phyloP scores from a whole-genome alignment of 2,888 invertebrate species.

The Ellobium chinense region DNA sequence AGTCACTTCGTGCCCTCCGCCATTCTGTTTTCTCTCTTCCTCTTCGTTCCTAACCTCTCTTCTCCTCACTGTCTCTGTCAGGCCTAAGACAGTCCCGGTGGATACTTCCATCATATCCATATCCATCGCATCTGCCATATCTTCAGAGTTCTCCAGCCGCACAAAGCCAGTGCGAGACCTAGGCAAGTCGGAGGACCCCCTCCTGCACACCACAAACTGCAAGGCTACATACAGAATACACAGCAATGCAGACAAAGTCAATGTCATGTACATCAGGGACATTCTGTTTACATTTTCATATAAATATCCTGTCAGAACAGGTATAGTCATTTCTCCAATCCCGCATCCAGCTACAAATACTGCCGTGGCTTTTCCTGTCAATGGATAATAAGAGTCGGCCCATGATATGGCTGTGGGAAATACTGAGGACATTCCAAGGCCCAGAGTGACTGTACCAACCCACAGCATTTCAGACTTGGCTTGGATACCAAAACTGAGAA shows the following conservation, averaged over 20 bases:
- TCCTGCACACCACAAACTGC: constrained; percentile 72
- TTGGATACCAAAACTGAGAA: constrained; percentile 73
- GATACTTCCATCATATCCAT: constrained; percentile 52
- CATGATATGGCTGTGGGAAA: constrained; percentile 80
- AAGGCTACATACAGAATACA: constrained; percentile 72
- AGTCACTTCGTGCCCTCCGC: constrained; percentile 45
- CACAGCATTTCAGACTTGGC: constrained; percentile 72
- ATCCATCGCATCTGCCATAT: constrained; percentile 60
- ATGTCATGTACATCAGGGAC: constrained; percentile 77
- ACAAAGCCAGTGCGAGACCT: constrained; percentile 61
- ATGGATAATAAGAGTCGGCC: constrained; percentile 79
- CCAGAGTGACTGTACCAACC: constrained; percentile 77
- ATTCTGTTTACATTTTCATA: constrained; percentile 73
- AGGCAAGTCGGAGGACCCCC: neutral
- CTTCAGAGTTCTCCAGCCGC: constrained; percentile 58
- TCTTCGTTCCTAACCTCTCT: neutral
- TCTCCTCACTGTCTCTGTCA: constrained; percentile 24
- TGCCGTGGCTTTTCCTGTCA: constrained; percentile 79
- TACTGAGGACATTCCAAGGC: constrained; percentile 79
- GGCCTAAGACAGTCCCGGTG: neutral
- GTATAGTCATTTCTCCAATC: constrained; percentile 79
- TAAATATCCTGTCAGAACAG: constrained; percentile 76
- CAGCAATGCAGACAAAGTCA: constrained; percentile 67
- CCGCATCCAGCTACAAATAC: constrained; percentile 79
- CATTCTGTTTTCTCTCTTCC: constrained; percentile 36